Percentiles rank a stretch among this genome's conserved stretches.
Evolutionary conservation across 2,113 vertebrate genomes (phyloP).

Genomic region (Gavialis gangeticus): DNA sequence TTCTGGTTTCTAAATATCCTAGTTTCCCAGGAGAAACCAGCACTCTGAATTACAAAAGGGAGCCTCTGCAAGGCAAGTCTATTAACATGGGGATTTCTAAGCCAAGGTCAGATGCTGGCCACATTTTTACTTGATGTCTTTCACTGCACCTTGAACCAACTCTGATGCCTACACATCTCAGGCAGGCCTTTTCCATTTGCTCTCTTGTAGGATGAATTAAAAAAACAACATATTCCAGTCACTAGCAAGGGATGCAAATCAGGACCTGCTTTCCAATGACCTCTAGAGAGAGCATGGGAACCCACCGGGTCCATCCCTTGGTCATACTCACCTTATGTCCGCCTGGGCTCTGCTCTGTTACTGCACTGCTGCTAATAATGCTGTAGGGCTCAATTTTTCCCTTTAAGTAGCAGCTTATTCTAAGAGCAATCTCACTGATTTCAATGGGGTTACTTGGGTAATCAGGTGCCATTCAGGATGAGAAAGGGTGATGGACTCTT

Average conservation of each 20-base stretch:
- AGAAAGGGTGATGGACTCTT: neutral
- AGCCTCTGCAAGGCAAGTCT: neutral
- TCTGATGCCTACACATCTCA: neutral
- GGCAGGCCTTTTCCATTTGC: neutral
- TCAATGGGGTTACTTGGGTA: accelerated
- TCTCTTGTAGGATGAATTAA: neutral
- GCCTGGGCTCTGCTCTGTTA: neutral
- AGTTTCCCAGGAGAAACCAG: neutral
- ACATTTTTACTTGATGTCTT: neutral
- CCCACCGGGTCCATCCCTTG: accelerated
- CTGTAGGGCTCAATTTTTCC: neutral
- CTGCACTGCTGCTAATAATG: neutral
- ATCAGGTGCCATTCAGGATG: neutral
- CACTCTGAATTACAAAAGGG: neutral
- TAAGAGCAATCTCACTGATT: neutral
- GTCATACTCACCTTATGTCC: accelerated
- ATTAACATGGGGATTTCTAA: neutral
- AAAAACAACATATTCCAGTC: neutral
- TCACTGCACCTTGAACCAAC: neutral
- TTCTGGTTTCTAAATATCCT: neutral
- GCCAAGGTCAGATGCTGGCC: neutral
- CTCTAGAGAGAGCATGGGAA: neutral
- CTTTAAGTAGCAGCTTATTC: constrained; percentile 6
- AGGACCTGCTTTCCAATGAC: neutral
- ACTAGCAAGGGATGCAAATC: neutral